These are phyloP conservation scores for Rhagium mordax DNA, from an alignment of 2,888 invertebrate genomes.

Conservation along the genomic window DNA sequence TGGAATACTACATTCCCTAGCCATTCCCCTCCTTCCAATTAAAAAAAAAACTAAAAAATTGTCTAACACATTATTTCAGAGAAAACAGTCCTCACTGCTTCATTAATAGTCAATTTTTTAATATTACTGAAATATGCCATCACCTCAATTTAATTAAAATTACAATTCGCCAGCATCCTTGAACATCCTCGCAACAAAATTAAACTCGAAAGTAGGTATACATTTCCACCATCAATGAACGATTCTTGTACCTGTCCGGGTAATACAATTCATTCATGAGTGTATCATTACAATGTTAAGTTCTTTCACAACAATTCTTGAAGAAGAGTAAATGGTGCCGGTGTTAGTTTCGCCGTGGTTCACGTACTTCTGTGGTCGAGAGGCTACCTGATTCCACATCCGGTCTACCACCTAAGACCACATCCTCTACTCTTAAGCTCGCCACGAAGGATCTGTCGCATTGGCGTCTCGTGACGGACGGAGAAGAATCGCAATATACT, in stretches of 20 bases:
- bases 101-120: too few relatives aligned
- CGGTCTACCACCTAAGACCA: slow-evolving; percentile 66
- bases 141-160: too few relatives aligned
- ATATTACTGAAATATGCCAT: too few relatives aligned
- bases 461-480: slow-evolving; percentile 25
- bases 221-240: neutral
- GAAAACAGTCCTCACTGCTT: too few relatives aligned
- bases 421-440: slow-evolving; percentile 61
- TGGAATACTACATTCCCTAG: too few relatives aligned
- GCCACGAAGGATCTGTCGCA: slow-evolving; percentile 52
- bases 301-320: slow-evolving; percentile 52
- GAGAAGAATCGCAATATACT: neutral
- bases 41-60: too few relatives aligned
- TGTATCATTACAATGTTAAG: slow-evolving; percentile 49
- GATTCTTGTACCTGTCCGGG: neutral
- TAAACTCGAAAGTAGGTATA: neutral
- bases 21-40: too few relatives aligned
- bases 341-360: slow-evolving; percentile 63
- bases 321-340: slow-evolving; percentile 50
- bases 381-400: slow-evolving; percentile 70
- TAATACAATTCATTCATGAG: slow-evolving; percentile 42
- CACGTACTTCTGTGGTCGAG: slow-evolving; percentile 67
- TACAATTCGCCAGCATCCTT: neutral
- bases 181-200: neutral
- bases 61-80: too few relatives aligned